These are phyloP conservation scores for Heliconius cydno DNA, from an alignment of 2,888 invertebrate genomes.

Conservation along the genomic window DNA sequence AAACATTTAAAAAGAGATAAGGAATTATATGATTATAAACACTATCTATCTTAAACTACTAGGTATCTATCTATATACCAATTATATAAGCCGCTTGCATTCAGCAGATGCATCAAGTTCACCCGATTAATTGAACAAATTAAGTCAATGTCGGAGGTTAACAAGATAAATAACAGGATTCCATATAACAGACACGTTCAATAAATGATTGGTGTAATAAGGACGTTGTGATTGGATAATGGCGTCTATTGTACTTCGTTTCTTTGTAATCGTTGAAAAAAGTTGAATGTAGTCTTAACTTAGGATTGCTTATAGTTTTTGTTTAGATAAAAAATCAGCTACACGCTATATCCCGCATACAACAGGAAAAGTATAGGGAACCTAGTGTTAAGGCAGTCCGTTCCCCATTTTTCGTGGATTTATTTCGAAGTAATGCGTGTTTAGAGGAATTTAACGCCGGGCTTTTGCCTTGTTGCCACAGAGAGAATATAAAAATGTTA, in stretches of 20 bases:
- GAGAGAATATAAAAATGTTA: too few species aligned
- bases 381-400: too few species aligned
- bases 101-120: conserved; percentile 39
- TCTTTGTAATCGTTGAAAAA: conserved; percentile 23
- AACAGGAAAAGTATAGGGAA: too few species aligned
- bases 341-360: too few species aligned
- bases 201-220: conserved; percentile 40
- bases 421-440: too few species aligned
- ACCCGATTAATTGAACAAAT: conserved; percentile 48
- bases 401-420: too few species aligned
- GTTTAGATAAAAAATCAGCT: too few species aligned
- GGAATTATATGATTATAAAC: too few species aligned
- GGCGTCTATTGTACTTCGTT: conserved; percentile 29
- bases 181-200: conserved; percentile 34
- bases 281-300: not conserved
- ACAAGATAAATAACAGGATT: conserved; percentile 46
- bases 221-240: conserved; percentile 36
- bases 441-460: too few species aligned
- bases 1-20: not conserved
- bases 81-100: conserved; percentile 24
- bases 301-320: not conserved
- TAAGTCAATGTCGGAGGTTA: conserved; percentile 49
- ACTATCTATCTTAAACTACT: conserved; percentile 1
- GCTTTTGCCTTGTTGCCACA: too few species aligned
- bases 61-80: conserved; percentile 3